Conservation (phyloP, 2,113 vertebrate species). For the Caloenas nicobarica region DNA sequence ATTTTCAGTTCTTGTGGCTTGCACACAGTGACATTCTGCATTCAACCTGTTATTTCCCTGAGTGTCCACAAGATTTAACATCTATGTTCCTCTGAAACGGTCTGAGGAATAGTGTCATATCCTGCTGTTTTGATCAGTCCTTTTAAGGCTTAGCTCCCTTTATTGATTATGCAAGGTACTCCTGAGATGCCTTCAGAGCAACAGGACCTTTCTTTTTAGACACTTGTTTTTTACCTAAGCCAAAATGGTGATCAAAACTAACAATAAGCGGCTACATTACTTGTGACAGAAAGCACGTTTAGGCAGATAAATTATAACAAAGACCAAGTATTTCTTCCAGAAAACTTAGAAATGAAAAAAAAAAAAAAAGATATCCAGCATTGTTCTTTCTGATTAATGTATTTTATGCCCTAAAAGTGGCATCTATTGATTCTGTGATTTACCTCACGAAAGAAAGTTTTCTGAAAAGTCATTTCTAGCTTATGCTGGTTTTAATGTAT, state of each 20-base stretch:
- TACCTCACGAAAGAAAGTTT: background rate
- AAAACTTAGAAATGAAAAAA: background rate
- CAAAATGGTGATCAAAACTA: constrained; percentile 27
- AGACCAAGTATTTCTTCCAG: background rate
- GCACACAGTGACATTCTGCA: background rate
- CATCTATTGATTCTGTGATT: background rate
- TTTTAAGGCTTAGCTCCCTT: background rate
- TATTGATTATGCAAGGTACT: background rate
- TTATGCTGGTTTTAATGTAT: background rate
- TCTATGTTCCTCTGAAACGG: background rate
- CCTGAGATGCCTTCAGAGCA: background rate
- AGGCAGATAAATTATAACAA: constrained; percentile 5
- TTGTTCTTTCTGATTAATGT: background rate
- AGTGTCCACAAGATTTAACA: background rate
- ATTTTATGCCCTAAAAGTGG: background rate
- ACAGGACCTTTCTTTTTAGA: constrained; percentile 26
- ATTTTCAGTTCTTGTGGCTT: constrained; percentile 11
- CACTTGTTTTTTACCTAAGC: background rate
- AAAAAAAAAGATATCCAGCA: background rate
- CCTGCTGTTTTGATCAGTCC: constrained; percentile 8
- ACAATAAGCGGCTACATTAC: background rate
- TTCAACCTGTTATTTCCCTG: constrained; percentile 17
- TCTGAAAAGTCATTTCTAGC: background rate
- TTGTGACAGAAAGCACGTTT: background rate
- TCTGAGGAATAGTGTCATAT: constrained; percentile 21